These are phyloP conservation scores for Synanthedon andrenaeformis DNA, from an alignment of 2,888 invertebrate species.

Conservation along the genomic window DNA sequence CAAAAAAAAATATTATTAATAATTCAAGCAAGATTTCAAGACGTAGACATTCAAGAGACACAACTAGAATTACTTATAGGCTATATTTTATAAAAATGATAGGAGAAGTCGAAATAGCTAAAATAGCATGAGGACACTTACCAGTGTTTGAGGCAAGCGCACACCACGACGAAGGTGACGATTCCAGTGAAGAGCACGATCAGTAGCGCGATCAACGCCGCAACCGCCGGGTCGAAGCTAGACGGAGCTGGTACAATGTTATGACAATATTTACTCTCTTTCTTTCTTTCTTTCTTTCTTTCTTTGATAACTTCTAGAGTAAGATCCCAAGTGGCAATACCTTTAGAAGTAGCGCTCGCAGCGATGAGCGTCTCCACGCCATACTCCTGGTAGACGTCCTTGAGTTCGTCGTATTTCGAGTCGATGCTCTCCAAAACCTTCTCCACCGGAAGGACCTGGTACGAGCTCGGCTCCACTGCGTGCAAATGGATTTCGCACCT, in stretches of 20 bases:
- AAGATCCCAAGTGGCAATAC: constrained; percentile 14
- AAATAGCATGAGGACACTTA: constrained; percentile 22
- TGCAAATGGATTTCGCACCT: constrained; percentile 90
- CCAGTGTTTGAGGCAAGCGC: constrained; percentile 91
- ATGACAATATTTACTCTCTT: no score
- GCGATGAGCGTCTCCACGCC: constrained; percentile 60
- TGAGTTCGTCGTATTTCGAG: constrained; percentile 86
- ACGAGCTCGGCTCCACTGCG: constrained; percentile 80
- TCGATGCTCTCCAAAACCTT: constrained; percentile 85
- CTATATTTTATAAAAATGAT: no score
- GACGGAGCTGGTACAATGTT: constrained; percentile 54
- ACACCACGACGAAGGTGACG: constrained; percentile 86
- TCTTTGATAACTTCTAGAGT: no score
- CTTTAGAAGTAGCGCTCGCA: constrained; percentile 51
- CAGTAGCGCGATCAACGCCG: constrained; percentile 85
- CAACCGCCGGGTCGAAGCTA: constrained; percentile 86
- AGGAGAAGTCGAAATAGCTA: no score
- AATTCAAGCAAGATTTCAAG: no score
- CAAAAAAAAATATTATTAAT: no score
- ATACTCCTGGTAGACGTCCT: constrained; percentile 69
- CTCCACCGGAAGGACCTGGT: constrained; percentile 82
- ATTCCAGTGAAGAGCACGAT: constrained; percentile 89
- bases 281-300: no score
- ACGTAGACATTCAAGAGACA: no score
- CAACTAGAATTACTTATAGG: no score